These are phyloP conservation scores for Kryphioiulus occultus DNA, from an alignment of 2,888 invertebrate species.

Conservation along the genomic window DNA sequence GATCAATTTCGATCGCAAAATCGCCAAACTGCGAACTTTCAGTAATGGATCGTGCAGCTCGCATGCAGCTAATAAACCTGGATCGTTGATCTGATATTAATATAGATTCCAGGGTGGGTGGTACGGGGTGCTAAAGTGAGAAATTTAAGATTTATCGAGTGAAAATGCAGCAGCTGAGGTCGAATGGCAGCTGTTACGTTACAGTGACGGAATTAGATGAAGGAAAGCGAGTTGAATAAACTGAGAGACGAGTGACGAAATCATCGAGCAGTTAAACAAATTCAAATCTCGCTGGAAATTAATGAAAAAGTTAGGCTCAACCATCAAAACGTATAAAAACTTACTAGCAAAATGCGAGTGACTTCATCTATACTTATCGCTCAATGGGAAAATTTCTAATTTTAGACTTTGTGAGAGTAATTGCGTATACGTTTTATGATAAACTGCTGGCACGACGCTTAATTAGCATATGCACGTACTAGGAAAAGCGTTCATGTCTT, in stretches of 20 bases:
- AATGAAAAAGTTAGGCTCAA: background rate
- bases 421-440: too few species aligned
- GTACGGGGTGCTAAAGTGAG: background rate
- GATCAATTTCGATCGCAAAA: too few species aligned
- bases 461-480: too few species aligned
- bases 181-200: background rate
- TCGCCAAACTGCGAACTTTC: too few species aligned
- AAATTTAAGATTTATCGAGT: slow-evolving; percentile 5
- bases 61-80: background rate
- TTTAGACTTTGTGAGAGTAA: background rate
- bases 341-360: background rate
- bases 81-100: background rate
- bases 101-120: background rate
- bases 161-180: background rate
- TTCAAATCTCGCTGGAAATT: background rate
- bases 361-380: background rate
- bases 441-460: too few species aligned
- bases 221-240: background rate
- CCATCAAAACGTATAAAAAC: background rate
- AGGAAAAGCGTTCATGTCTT: too few species aligned
- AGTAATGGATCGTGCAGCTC: too few species aligned
- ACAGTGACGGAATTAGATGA: background rate
- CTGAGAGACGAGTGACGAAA: background rate
- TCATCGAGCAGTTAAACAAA: background rate
- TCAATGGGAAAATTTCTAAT: background rate